Percentiles rank a stretch among this genome's conserved stretches.
These are phyloP conservation scores for Trichopoda pennipes DNA, from an alignment of 2,888 invertebrate genomes.

Conservation along the genomic window DNA sequence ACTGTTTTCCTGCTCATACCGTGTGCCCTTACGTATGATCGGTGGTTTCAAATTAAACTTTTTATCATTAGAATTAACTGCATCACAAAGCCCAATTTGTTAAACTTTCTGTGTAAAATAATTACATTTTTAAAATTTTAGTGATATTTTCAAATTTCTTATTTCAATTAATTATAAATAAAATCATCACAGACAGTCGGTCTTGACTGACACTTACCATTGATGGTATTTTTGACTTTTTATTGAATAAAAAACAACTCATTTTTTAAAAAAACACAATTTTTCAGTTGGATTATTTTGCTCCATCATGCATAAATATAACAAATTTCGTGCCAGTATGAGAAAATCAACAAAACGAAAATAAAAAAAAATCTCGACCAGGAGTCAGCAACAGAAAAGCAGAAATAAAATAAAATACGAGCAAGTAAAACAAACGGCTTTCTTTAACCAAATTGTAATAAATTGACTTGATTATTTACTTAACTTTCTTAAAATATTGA, in stretches of 20 bases:
- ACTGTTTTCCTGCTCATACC: too few species aligned
- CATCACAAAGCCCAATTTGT: too few species aligned
- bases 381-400: constrained; percentile 49
- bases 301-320: constrained; percentile 79
- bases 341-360: constrained; percentile 42
- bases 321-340: constrained; percentile 70
- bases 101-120: too few species aligned
- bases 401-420: constrained; percentile 40
- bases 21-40: too few species aligned
- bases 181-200: neutral
- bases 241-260: constrained; percentile 71
- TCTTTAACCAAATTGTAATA: constrained; percentile 39
- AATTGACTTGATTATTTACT: constrained; percentile 39
- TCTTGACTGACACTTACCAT: neutral
- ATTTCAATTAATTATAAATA: neutral
- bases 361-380: constrained; percentile 57
- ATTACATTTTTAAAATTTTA: too few species aligned
- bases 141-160: too few species aligned
- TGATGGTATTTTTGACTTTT: neutral
- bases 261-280: constrained; percentile 67
- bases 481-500: constrained; percentile 22
- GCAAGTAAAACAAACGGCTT: neutral
- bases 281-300: constrained; percentile 77
- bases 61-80: too few species aligned
- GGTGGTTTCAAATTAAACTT: too few species aligned